Conservation (phyloP, 1,140 invertebrate species). For the Atopsyche davidsoni region DNA sequence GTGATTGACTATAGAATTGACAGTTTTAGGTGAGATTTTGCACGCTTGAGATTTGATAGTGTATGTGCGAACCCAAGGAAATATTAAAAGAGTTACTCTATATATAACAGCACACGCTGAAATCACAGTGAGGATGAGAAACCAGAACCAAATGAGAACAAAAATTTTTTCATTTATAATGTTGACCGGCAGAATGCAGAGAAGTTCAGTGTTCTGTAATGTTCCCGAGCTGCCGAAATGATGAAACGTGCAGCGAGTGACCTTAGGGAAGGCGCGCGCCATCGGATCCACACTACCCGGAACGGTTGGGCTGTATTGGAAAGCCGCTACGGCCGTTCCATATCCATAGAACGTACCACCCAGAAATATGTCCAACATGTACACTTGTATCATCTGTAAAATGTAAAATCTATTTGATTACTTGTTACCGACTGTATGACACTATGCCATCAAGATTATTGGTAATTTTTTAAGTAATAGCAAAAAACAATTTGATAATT, state of each 20-base stretch:
- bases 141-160: conserved; percentile 76
- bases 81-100: conserved; percentile 39
- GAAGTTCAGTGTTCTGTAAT: conserved; percentile 54
- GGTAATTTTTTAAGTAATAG: too few relatives aligned
- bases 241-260: conserved; percentile 72
- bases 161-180: conserved; percentile 78
- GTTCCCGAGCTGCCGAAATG: conserved; percentile 59
- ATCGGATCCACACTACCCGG: conserved; percentile 46
- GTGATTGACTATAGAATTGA: conserved; percentile 48
- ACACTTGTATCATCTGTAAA: conserved; percentile 51
- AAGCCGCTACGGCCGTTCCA: conserved; percentile 53
- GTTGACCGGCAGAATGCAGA: conserved; percentile 71
- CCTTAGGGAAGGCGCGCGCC: conserved; percentile 63
- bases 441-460: too few relatives aligned
- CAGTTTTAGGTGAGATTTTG: conserved; percentile 43
- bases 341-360: conserved; percentile 67
- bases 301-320: conserved; percentile 35
- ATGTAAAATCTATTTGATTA: too few relatives aligned
- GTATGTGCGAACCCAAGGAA: conserved; percentile 45
- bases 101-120: conserved; percentile 60
- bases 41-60: conserved; percentile 52
- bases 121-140: conserved; percentile 59
- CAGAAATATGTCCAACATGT: conserved; percentile 66
- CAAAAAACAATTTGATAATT: too few relatives aligned
- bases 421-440: too few relatives aligned